Base-by-base conservation (phyloP, 2,113 vertebrate genomes). In the Prolemur simus region DNA sequence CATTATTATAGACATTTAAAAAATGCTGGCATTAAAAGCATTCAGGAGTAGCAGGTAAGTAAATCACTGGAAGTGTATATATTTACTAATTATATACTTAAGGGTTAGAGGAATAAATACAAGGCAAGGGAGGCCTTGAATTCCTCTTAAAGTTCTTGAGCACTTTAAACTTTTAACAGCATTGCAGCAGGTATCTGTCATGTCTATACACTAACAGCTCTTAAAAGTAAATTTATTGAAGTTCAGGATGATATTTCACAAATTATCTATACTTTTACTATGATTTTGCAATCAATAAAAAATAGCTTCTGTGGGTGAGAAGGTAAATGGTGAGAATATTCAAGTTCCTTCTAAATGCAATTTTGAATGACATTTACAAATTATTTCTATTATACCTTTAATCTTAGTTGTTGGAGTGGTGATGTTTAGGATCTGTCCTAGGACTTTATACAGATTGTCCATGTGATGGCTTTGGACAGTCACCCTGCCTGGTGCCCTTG, bases 181-280 rank as follows among this genome's bases (percentile, higher is more conserved):
- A 49, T 25, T 23, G 12, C 21, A 90, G 39, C 37, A 78, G 29
- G 18, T 66, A 68, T 91, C 60, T 85, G 39, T 81, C n/a, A 64
- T 56, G 74, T 39, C 80, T 82, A 21, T 66, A 82, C 11, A 78
- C 37, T 52, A 92, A 84, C 23, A 76, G n/a, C 34, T 85, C 74
- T 95, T 90, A 87, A 73, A 82, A 82, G 42, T 71, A 81, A 86
- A 83, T 89, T 95, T 76, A 83, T 17, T 83, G 80, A 96, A 71
- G 87, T 95, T 95, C 49, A 64, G 34, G 29, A 68, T 94, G 66
- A 96, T 60, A 83, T 82, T 96, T 95, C 56, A 91, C 87, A 92
- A 96, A 93, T 78, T 92, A 95, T 93, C 78, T 68, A 89, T 81
- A 88, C 83, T 96, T 84, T 32, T 82, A 83, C 81, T 63, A 96